Base-by-base conservation (phyloP, 2,797 vertebrate species). In the Diglossa cyanea region DNA sequence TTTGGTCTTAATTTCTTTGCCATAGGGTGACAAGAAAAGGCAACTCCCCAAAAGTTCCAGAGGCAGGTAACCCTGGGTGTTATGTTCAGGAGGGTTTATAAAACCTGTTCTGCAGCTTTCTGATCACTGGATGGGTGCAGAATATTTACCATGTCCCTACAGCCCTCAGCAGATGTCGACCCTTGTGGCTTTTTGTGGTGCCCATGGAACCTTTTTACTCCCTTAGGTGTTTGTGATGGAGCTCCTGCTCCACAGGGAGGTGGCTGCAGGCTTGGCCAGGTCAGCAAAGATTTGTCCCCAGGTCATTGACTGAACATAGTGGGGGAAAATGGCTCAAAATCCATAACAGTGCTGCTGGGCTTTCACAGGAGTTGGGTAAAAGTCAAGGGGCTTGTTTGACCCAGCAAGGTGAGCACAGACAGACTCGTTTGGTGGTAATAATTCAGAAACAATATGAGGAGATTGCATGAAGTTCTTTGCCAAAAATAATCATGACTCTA, bases 61-160 rank as follows among this genome's bases (percentile, higher is more conserved):
- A 75, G 74, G 17, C 45, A 81, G 77, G 71, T 48, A 76, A 40
- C 70, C 51, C 55, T 55, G 74, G 28, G 17, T 82, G 4, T 30
- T 88, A n/a, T 78, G 25, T 90, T 90, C 71, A 55, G 63, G 37
- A 68, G 51, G 31, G n/a, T 73, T 91, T 72, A 63, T 51, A 24
- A 86, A 86, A 85, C 77, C 76, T 79, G 83, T 82, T 94, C 78
- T 89, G 50, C 94, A 79, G 60, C 67, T 70, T 87, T 87, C 51
- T 90, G 51, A 51, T 81, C 28, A 8, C 76, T 45, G 10, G 10
- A 28, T 47, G 44, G 53, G 55, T 54, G 37, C 84, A 82, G 89
- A 68, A n/a, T 83, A n/a, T 74, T 93, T 79, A 42, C 79, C 51
- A 12, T 60, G 55, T 45, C 28, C 71, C 84, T 66, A 33, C 73